A percentile compares a stretch with the other conserved stretches of the same genome.
These are phyloP conservation scores for Drosophila grimshawi DNA, from an alignment of 1,140 invertebrate species.

Conservation along the genomic window DNA sequence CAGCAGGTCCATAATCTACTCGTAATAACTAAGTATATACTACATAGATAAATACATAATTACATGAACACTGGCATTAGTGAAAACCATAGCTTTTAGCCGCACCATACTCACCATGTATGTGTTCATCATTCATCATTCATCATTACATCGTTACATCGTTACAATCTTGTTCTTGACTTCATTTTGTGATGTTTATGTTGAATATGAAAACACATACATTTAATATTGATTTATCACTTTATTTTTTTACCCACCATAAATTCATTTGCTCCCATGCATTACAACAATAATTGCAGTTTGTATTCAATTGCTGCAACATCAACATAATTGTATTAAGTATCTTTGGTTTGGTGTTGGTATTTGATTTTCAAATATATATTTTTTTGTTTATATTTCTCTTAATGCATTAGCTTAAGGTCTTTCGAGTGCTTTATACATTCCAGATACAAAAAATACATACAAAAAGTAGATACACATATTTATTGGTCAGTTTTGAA, in stretches of 20 bases:
- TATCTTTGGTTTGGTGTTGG: constrained; percentile 30
- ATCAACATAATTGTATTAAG: constrained; percentile 21
- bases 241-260: neutral
- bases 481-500: constrained; percentile 25
- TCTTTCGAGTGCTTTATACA: constrained; percentile 6
- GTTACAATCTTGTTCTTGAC: neutral
- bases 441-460: neutral
- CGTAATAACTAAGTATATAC: constrained; percentile 23
- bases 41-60: constrained; percentile 33
- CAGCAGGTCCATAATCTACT: constrained; percentile 39
- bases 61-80: constrained; percentile 45
- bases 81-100: constrained; percentile 48
- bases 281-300: constrained; percentile 51
- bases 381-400: neutral
- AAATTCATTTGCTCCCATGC: constrained; percentile 11
- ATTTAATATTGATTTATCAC: constrained; percentile 3
- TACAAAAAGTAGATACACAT: neutral
- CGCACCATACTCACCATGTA: constrained; percentile 32
- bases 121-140: constrained; percentile 17
- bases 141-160: too few species aligned
- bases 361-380: constrained; percentile 4
- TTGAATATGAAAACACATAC: constrained; percentile 18
- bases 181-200: neutral
- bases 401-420: neutral
- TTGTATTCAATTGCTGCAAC: constrained; percentile 63